A percentile compares a stretch with the other conserved stretches of the same genome.
Evolutionary conservation across 2,888 invertebrate species (phyloP).

Genomic region (Rotaria socialis): DNA sequence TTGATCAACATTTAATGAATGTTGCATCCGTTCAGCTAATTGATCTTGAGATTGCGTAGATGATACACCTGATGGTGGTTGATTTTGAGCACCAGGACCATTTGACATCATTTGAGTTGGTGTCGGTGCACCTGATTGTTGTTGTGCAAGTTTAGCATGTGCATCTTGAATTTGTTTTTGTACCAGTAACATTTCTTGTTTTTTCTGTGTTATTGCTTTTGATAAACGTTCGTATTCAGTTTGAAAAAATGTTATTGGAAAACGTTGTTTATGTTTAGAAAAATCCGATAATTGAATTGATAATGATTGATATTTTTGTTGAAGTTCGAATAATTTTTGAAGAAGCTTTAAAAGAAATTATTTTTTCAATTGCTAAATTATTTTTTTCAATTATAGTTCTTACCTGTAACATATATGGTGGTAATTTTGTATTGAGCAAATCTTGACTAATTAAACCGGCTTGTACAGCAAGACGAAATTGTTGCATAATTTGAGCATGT

Average conservation of each 20-base stretch:
- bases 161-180: constrained; percentile 37
- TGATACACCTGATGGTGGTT: neutral
- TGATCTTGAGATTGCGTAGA: neutral
- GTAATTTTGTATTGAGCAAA: constrained; percentile 42
- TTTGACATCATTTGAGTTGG: neutral
- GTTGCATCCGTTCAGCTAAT: constrained; percentile 40
- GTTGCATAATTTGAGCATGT: constrained; percentile 41
- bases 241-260: constrained; percentile 29
- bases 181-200: constrained; percentile 23
- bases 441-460: constrained; percentile 40
- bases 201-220: neutral
- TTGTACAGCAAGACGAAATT: constrained; percentile 41
- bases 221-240: constrained; percentile 8
- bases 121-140: constrained; percentile 3
- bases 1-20: constrained; percentile 7
- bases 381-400: neutral
- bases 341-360: neutral
- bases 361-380: too few relatives aligned
- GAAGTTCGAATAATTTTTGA: constrained; percentile 31
- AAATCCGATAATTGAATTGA: neutral
- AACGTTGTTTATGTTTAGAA: constrained; percentile 31
- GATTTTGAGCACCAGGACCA: neutral
- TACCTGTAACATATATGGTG: constrained; percentile 39
- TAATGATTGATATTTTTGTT: constrained; percentile 10
- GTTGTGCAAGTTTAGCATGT: neutral